Evolutionary conservation across 1,140 invertebrate species (phyloP).

Genomic region (Gonatopus flavifemur): DNA sequence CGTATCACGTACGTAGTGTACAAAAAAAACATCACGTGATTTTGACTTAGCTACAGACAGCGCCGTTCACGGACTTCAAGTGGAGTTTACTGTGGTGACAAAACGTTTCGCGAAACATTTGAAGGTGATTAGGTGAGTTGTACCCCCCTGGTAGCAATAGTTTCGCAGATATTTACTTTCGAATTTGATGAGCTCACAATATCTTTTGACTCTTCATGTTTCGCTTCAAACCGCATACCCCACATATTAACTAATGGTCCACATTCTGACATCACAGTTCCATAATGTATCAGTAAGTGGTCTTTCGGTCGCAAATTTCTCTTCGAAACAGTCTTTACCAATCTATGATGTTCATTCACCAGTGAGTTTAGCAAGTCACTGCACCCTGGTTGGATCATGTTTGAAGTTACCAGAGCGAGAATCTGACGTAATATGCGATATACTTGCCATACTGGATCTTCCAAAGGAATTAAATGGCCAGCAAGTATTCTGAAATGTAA

Average conservation of each 20-base stretch:
- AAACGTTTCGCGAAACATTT: too few relatives aligned
- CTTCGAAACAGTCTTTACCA: constrained; percentile 1
- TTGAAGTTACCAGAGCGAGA: constrained; percentile 9
- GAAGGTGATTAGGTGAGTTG: too few relatives aligned
- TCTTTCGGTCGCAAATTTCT: constrained; percentile 12
- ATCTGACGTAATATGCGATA: constrained; percentile 18
- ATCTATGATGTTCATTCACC: constrained; percentile 9
- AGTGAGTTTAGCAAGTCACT: neutral
- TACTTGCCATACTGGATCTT: constrained; percentile 12
- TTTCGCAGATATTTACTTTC: constrained; percentile 13
- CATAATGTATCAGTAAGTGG: constrained; percentile 9
- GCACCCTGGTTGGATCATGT: constrained; percentile 4
- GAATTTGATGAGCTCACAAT: constrained; percentile 5
- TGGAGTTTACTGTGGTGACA: too few relatives aligned
- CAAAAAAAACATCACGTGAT: too few relatives aligned
- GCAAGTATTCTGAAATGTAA: constrained; percentile 19
- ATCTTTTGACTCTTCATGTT: constrained; percentile 9
- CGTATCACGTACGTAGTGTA: too few relatives aligned
- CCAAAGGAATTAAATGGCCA: constrained; percentile 11
- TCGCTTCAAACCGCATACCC: too few relatives aligned
- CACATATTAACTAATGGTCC: constrained; percentile 13
- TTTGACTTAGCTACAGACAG: too few relatives aligned
- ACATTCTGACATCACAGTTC: constrained; percentile 9
- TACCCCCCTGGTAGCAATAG: too few relatives aligned
- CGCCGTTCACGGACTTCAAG: too few relatives aligned